Evolutionary conservation across 2,888 invertebrate species (phyloP), one percentile per base, ranked within the genome.

Genomic region (Graphium colonna): DNA sequence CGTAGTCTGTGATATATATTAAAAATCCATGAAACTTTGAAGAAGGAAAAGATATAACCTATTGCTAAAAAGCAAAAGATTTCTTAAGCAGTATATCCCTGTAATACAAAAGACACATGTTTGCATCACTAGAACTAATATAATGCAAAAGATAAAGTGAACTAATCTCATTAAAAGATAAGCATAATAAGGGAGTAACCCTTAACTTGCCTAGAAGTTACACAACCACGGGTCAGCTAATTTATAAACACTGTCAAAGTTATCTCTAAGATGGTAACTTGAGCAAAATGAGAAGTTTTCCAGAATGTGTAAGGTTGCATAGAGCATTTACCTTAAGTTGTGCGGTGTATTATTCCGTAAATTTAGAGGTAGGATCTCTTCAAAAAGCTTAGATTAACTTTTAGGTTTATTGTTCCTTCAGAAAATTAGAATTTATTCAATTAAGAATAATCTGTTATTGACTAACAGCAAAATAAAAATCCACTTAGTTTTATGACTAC

Each of bases 181-280:
- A 41, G 21, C 41, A 41, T 10, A 41, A 18, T 12, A 13, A 13
- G 13, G 26, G 15, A 15, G 12, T 31, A 12, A 16, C 12, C 36
- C 36, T 12, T 12, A 36, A 36, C 36, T 36, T 12, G 36, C 36
- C 7, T 21, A 41, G 33, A 33, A 8, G 52, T 46, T 42, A n/a
- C 10, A 18, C 33, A 36, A 13, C 7, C 36, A 15, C 16, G 10
- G 16, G 36, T 16, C 33, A 8, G 0, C 40, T 41, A 47, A 46
- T 47, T 42, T 47, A 47, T 51, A 51, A n/a, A 42, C 26, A 47
- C 28, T 41, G 41, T 15, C 16, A 12, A 52, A 52, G 47, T 47
- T 47, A 47, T 42, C 15, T 42, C 47, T 47, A 26, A 52, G 41
- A 41, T 47, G 41, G 45, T 40, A 46, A 51, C 41, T 41, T 13